These are phyloP conservation scores for Volucella bombylans DNA, from an alignment of 2,888 invertebrate species.

Conservation along the genomic window DNA sequence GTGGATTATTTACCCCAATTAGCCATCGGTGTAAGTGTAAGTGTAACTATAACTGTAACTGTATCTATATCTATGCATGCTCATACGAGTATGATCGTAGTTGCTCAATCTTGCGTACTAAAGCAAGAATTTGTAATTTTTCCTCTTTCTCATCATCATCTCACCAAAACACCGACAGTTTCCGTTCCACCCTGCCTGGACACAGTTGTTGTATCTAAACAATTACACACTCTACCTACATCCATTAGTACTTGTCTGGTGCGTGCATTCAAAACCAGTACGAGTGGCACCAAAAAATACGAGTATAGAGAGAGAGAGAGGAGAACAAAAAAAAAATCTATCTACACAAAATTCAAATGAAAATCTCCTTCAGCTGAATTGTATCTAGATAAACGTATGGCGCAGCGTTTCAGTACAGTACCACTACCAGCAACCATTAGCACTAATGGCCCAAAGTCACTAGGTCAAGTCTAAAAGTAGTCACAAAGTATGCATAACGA, in stretches of 20 bases:
- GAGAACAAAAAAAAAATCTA: too few relatives aligned
- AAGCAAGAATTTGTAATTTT: background rate
- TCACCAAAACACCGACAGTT: background rate
- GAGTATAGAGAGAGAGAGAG: background rate
- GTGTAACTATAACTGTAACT: too few relatives aligned
- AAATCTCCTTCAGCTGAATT: conserved; percentile 27
- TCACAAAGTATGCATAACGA: conserved; percentile 22
- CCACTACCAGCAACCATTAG: conserved; percentile 26
- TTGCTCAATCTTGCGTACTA: background rate
- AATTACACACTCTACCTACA: conserved; percentile 2
- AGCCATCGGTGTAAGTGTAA: conserved; percentile 1
- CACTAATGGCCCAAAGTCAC: conserved; percentile 64
- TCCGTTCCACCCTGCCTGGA: too few relatives aligned
- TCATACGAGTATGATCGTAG: too few relatives aligned
- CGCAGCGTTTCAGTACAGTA: background rate
- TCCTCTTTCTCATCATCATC: conserved; percentile 2
- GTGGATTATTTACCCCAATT: conserved; percentile 25
- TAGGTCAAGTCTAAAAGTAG: conserved; percentile 72
- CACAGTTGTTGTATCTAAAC: conserved; percentile 17
- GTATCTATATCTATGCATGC: too few relatives aligned
- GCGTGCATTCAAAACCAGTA: conserved; percentile 14
- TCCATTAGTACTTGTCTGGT: background rate
- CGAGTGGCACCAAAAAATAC: conserved; percentile 27
- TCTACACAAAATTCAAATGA: background rate
- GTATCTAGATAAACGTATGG: conserved; percentile 38